Conservation (phyloP, 2,797 vertebrate species). For the Pipistrellus nathusii region DNA sequence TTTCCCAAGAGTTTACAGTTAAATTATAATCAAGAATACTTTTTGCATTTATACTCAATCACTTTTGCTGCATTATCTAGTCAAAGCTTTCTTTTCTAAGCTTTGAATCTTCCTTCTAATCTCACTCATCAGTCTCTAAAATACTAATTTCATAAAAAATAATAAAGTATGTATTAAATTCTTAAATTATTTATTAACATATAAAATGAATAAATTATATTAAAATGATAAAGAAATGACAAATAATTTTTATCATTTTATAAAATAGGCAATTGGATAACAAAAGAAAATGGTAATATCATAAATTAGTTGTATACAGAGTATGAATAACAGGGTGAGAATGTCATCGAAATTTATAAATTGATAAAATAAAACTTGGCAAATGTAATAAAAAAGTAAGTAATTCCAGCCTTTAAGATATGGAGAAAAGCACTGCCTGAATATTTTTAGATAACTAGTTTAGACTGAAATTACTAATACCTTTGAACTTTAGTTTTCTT, state of each 20-base stretch:
- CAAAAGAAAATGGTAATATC: slow-evolving; percentile 13
- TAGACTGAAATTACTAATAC: slow-evolving; percentile 33
- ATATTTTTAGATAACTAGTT: background rate
- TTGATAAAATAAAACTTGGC: slow-evolving; percentile 13
- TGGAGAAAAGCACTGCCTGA: background rate
- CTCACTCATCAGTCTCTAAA: slow-evolving; percentile 27
- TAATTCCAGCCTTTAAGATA: slow-evolving; percentile 24
- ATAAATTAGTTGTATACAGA: slow-evolving; percentile 12
- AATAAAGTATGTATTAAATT: background rate
- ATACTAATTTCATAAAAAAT: slow-evolving; percentile 11
- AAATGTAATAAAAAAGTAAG: slow-evolving; percentile 33
- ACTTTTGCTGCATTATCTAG: background rate
- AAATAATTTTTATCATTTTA: background rate
- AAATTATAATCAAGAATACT: slow-evolving; percentile 1
- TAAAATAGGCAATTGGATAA: background rate
- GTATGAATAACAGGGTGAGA: background rate
- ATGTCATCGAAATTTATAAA: slow-evolving; percentile 22
- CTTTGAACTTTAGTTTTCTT: slow-evolving; percentile 6
- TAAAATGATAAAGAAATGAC: background rate
- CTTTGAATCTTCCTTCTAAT: background rate
- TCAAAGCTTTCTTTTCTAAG: slow-evolving; percentile 18
- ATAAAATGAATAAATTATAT: background rate
- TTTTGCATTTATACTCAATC: background rate
- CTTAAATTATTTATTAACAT: background rate
- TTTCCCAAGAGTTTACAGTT: slow-evolving; percentile 26